Conservation (phyloP, 2,113 vertebrate genomes). For the Podarcis raffonei region DNA sequence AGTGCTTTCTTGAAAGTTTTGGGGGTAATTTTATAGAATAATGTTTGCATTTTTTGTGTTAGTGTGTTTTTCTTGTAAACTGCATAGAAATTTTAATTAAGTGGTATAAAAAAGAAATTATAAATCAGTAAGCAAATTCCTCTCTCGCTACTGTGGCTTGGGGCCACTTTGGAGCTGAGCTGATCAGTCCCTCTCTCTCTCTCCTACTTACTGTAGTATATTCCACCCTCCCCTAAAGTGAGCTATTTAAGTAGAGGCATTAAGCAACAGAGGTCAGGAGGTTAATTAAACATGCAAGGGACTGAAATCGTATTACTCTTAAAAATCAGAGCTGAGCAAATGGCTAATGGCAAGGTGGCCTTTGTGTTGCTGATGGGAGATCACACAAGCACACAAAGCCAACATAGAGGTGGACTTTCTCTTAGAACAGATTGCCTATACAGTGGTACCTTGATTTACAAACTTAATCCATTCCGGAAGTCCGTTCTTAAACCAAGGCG, state of each 20-base stretch:
- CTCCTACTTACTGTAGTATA: neutral
- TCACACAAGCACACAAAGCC: no score
- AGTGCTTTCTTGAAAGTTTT: no score
- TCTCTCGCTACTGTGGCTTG: neutral
- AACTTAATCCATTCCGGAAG: no score
- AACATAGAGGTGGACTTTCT: neutral
- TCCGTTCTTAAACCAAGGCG: no score
- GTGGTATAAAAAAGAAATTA: no score
- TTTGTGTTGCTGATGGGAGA: neutral
- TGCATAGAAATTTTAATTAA: no score
- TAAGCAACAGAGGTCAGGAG: conserved; percentile 11
- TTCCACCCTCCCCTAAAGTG: neutral
- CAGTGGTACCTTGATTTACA: no score
- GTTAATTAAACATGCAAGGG: conserved; percentile 20
- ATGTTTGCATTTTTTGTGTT: no score
- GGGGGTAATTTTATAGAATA: no score
- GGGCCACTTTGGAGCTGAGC: neutral
- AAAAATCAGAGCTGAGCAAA: neutral
- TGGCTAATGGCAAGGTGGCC: neutral
- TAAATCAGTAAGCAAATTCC: no score
- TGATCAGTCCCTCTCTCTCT: neutral
- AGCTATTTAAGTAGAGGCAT: conserved; percentile 6
- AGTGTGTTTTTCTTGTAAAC: no score
- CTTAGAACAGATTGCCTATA: neutral
- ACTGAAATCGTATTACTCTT: conserved; percentile 21